Base-by-base conservation (phyloP, 2,888 invertebrate genomes). In the Syrista parreyssii region DNA sequence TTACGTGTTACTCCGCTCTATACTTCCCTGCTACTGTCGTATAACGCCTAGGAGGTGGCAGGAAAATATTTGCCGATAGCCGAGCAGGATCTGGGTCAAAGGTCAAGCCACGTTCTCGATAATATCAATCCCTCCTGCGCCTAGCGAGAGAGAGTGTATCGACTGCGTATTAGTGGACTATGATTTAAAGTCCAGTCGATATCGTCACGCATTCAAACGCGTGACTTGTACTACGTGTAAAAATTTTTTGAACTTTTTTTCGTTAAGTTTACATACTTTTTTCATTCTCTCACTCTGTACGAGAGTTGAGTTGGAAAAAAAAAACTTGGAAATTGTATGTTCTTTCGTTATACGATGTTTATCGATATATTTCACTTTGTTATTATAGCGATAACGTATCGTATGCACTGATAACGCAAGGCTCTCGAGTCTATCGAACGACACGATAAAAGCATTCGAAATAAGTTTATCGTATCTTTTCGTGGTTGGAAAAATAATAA, bases 71-170 rank as follows among this genome's bases (percentile, higher is more conserved):
- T 40, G 76, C 30, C 73, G 35, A 32, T 72, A 83, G 75, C 35
- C 35, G 75, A 75, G 77, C 79, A 79, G 80, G 82, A 83, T 85
- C 80, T 81, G 82, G 85, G 85, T 79, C 83, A 83, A 79, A 85
- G 82, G 82, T 82, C 82, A 69, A 71, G 55, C 31, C 73, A 72
- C 79, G 33, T 33, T 55, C 12, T 69, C 74, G 80, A 83, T 84
- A 79, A 73, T 32, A 71, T 32, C 15, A 30, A 3, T 71, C 71
- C 32, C 71, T 71, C 31, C 12, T 23, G 31, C 12, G 12, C 4
- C 33, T 71, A 31, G 12, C n/a, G 30, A 30, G 40, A 15, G 23
- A 55, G 15, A 2, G 32, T 12, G 32, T 71, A 71, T 71, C 71
- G 31, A 9, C 71, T 31, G 71, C 71, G 71, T 23, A 33, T 15